Evolutionary conservation across 2,797 vertebrate genomes (phyloP), one percentile per base, ranked within the genome.

Genomic region (Lepilemur septentrionalis): DNA sequence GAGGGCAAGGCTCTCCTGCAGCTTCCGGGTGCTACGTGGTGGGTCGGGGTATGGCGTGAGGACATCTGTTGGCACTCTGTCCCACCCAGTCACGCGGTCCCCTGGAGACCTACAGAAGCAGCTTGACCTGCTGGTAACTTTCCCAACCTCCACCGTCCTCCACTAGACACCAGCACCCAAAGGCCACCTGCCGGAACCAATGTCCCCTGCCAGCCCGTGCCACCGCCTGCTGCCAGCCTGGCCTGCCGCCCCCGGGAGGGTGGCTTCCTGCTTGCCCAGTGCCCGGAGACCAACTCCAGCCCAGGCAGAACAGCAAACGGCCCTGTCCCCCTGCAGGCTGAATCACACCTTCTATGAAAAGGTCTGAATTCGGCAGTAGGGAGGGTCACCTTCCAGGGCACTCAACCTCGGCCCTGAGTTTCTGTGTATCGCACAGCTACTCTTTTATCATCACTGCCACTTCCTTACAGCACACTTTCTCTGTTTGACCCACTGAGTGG

Each of bases 161-260:
- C 1, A 52, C 48, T 17, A 4, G 30, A 59, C 35, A 59, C 43
- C 30, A 30, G 52, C 1, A 30, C 48, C 22, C 63, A 67, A 32
- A 52, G 9, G 30, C 46, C 38, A 41, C 43, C 30, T 46, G 50
- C 63, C 59, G 22, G 2, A 41, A n/a, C 7, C 35, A 35, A n/a
- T 13, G 30, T 35, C 11, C 18, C 23, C 25, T 0, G 25, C 8
- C 13, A 4, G 8, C 30, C 50, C 46, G 5, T 0, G 4, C 65
- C 43, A 17, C n/a, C 35, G 48, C 52, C 52, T 20, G 81, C 61
- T 38, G 38, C 50, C 2, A 22, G 32, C 17, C 8, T 65, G 52
- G 18, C 43, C 82, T 6, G 30, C 22, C n/a, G 1, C 8, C 57
- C 17, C 17, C 5, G 0, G 10, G 52, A 55, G 20, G 12, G 30